Conservation (phyloP, 2,888 invertebrate genomes). For the Oscheius onirici region DNA sequence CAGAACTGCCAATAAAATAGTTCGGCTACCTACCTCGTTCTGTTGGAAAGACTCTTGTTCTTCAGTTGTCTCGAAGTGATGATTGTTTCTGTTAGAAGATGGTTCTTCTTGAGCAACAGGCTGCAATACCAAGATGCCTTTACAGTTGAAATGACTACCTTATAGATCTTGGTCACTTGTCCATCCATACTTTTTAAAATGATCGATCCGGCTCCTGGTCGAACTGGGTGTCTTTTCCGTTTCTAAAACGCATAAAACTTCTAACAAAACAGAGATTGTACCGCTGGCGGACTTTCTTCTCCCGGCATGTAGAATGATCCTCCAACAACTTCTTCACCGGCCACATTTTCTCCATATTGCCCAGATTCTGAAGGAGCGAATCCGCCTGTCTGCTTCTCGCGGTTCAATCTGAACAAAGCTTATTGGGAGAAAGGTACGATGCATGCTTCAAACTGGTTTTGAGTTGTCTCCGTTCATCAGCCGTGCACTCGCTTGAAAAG, state of each 20-base stretch:
- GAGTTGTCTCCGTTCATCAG: conserved; percentile 5
- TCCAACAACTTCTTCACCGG: conserved; percentile 5
- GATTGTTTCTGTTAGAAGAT: too few species aligned
- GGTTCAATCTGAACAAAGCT: too few species aligned
- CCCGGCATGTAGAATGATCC: neutral
- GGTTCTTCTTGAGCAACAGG: too few species aligned
- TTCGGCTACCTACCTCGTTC: too few species aligned
- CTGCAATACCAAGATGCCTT: too few species aligned
- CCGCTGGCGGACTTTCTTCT: neutral
- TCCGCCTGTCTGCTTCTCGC: too few species aligned
- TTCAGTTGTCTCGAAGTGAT: too few species aligned
- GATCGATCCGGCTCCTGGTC: conserved; percentile 6
- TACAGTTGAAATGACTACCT: too few species aligned
- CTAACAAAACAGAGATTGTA: neutral
- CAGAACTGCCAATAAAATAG: too few species aligned
- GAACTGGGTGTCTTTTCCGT: conserved; percentile 3
- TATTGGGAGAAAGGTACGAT: too few species aligned
- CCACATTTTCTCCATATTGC: neutral
- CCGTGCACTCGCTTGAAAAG: neutral
- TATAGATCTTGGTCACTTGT: neutral
- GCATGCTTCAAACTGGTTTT: neutral
- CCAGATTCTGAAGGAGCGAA: neutral
- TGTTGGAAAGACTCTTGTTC: too few species aligned
- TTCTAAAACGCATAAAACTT: neutral
- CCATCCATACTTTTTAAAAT: neutral